Conservation (phyloP, 2,797 vertebrate species). For the Lagorchestes hirsutus region DNA sequence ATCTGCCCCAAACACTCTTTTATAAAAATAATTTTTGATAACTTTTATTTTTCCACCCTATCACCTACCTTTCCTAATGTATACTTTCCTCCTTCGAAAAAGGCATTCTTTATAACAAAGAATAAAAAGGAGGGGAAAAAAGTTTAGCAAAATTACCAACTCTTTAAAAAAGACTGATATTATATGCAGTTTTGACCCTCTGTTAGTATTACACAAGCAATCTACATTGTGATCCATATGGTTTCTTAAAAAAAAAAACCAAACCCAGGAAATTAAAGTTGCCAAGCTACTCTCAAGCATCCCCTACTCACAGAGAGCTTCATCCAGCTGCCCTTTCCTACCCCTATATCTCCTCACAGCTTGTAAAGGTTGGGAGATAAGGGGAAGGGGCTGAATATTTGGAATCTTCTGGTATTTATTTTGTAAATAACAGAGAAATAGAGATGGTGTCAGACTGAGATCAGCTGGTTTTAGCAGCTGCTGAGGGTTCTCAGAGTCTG, state of each 20-base stretch:
- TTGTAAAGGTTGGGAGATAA: not conserved
- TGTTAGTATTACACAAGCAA: not conserved
- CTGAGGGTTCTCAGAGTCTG: not conserved
- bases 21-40: not conserved
- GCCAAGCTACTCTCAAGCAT: not conserved
- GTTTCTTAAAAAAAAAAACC: not conserved
- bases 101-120: not conserved
- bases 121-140: not conserved
- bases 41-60: not conserved
- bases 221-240: not conserved
- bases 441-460: not conserved
- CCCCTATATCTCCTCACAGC: not conserved
- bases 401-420: not conserved
- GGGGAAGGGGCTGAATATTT: not conserved
- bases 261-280: not conserved
- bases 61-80: not conserved
- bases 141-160: not conserved
- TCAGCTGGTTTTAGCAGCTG: not conserved
- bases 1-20: not conserved
- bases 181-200: not conserved
- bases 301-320: not conserved
- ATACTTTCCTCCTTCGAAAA: not conserved
- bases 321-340: not conserved
- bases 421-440: not conserved
- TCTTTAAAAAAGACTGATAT: not conserved